Conservation (phyloP, 2,797 vertebrate genomes). For the Novumbra hubbsi region DNA sequence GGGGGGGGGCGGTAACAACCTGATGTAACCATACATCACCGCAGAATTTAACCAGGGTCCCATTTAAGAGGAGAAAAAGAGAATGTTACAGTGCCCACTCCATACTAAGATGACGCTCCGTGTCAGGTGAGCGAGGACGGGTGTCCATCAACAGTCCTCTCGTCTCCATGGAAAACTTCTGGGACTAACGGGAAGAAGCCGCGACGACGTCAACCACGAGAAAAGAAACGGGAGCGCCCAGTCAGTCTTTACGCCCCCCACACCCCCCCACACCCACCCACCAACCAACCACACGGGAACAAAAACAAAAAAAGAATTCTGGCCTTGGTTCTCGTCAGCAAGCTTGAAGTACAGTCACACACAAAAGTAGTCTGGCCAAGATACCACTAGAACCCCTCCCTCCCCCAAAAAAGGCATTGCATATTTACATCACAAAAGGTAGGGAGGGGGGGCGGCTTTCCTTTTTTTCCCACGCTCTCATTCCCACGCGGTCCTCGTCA, state of each 20-base stretch:
- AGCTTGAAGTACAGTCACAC: conserved; percentile 52
- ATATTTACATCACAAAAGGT: conserved; percentile 69
- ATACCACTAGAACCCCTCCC: conserved; percentile 20
- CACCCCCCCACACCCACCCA: too few species aligned
- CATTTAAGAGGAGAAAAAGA: conserved; percentile 15
- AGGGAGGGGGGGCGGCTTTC: conserved; percentile 7
- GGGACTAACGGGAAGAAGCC: conserved; percentile 19
- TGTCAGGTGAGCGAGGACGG: conserved; percentile 21
- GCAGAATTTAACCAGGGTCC: conserved; percentile 44
- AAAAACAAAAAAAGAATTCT: conserved; percentile 8
- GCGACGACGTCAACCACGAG: conserved; percentile 2
- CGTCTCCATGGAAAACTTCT: conserved; percentile 54
- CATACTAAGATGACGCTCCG: conserved; percentile 41
- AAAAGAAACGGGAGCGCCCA: conserved; percentile 21
- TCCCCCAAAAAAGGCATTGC: conserved; percentile 60
- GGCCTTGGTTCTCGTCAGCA: conserved; percentile 46
- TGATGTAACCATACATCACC: conserved; percentile 62
- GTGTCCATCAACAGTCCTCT: conserved; percentile 16
- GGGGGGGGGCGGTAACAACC: conserved; percentile 38
- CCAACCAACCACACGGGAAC: too few species aligned
- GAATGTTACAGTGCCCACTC: conserved; percentile 44
- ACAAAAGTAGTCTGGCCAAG: conserved; percentile 42
- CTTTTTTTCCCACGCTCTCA: neutral
- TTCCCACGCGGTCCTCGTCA: neutral
- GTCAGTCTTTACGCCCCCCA: conserved; percentile 15